Conservation (phyloP, 2,888 invertebrate species). For the Cantharis nigra region DNA sequence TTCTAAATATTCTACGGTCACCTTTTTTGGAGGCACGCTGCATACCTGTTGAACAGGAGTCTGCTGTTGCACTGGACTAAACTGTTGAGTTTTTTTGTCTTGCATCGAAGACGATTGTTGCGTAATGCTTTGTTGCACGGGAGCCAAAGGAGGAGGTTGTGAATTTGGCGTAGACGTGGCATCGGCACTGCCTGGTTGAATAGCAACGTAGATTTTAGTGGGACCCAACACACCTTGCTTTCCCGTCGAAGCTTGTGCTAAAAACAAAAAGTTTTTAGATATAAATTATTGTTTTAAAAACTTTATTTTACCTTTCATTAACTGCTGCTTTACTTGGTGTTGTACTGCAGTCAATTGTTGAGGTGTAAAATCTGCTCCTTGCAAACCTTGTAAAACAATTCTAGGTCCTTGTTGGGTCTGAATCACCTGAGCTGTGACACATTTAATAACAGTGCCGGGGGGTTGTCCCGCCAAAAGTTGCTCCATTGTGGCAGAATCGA, state of each 20-base stretch:
- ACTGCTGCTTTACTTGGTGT: conserved; percentile 87
- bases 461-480: conserved; percentile 78
- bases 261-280: conserved; percentile 34
- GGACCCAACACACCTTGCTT: conserved; percentile 85
- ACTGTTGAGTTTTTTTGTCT: conserved; percentile 3
- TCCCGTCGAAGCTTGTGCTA: conserved; percentile 85
- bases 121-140: conserved; percentile 52
- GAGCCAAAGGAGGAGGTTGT: conserved; percentile 60
- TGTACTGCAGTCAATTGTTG: conserved; percentile 83
- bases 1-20: conserved; percentile 50
- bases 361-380: conserved; percentile 80
- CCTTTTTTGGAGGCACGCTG: conserved; percentile 45
- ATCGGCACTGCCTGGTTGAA: conserved; percentile 69
- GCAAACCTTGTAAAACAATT: conserved; percentile 83
- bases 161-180: conserved; percentile 43
- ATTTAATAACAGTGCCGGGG: conserved; percentile 83
- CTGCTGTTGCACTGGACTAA: conserved; percentile 6
- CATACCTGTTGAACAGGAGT: conserved; percentile 50
- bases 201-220: conserved; percentile 83
- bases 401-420: conserved; percentile 84
- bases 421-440: conserved; percentile 85
- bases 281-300: no score
- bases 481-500: conserved; percentile 64
- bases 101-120: not conserved
- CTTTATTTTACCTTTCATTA: conserved; percentile 71